These are phyloP conservation scores for Microcebus ravelobensis DNA, from an alignment of 2,113 vertebrate species.

Conservation along the genomic window DNA sequence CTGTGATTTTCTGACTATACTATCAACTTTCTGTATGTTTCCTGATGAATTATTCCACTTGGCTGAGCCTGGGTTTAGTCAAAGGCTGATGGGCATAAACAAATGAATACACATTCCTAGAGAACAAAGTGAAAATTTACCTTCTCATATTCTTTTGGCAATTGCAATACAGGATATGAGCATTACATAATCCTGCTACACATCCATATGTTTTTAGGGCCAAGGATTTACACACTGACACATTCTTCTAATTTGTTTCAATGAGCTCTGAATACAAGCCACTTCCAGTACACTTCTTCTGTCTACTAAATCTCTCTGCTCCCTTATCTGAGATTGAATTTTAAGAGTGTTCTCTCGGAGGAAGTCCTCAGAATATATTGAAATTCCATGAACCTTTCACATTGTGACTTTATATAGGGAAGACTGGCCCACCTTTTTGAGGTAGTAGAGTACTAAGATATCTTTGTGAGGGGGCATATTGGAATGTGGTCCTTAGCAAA, in stretches of 20 bases:
- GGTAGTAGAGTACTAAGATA: not conserved
- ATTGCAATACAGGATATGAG: not conserved
- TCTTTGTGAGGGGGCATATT: not conserved
- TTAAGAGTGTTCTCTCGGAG: not conserved
- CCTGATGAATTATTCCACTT: conserved; percentile 37
- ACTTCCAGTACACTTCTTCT: not conserved
- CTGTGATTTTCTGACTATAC: conserved; percentile 21
- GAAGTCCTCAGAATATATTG: not conserved
- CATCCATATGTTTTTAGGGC: not conserved
- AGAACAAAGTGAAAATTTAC: conserved; percentile 48
- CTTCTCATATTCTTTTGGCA: not conserved
- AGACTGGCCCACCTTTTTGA: not conserved
- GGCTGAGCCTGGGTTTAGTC: conserved; percentile 3
- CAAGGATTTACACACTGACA: not conserved
- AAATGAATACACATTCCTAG: conserved; percentile 49
- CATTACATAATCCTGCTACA: not conserved
- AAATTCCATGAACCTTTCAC: not conserved
- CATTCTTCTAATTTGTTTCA: not conserved
- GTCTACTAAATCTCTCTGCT: not conserved
- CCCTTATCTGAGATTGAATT: not conserved
- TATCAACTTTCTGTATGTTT: not conserved
- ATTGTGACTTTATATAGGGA: not conserved
- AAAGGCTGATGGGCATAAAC: not conserved
- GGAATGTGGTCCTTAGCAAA: not conserved
- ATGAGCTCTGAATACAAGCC: not conserved